Evolutionary conservation across 1,140 invertebrate species (phyloP).

Genomic region (Lysiphlebus fabarum): DNA sequence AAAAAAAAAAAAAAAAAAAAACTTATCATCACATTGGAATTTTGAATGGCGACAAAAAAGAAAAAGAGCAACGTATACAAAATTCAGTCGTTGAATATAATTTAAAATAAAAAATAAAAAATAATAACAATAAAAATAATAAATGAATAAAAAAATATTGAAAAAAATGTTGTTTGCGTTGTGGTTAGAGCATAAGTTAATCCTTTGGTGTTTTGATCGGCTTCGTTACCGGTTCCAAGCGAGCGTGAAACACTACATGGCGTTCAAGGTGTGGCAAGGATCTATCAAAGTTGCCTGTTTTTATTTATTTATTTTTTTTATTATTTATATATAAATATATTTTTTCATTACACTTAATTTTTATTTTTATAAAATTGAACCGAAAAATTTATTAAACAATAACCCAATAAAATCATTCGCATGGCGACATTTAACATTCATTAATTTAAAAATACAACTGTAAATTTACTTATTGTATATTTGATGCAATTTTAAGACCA

Average conservation of each 20-base stretch:
- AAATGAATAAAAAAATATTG: constrained; percentile 7
- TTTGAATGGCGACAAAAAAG: constrained; percentile 9
- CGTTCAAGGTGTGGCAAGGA: constrained; percentile 35
- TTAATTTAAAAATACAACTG: background rate
- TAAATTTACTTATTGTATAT: background rate
- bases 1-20: too few relatives aligned
- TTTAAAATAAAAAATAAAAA: constrained; percentile 1
- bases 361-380: too few relatives aligned
- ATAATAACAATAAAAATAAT: constrained; percentile 13
- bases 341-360: background rate
- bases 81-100: constrained; percentile 1
- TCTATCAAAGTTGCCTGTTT: constrained; percentile 26
- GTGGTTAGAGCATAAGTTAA: constrained; percentile 25
- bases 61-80: too few relatives aligned
- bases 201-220: constrained; percentile 28
- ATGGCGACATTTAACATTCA: too few relatives aligned
- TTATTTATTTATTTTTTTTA: constrained; percentile 6
- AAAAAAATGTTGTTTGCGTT: constrained; percentile 17
- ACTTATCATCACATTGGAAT: constrained; percentile 17
- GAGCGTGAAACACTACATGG: constrained; percentile 38
- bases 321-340: too few relatives aligned
- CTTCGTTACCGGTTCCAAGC: constrained; percentile 32
- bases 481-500: too few relatives aligned
- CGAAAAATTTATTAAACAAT: background rate
- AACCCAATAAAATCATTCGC: too few relatives aligned